Base-by-base conservation (phyloP, 1,140 invertebrate genomes). In the Drosophila hydei region DNA sequence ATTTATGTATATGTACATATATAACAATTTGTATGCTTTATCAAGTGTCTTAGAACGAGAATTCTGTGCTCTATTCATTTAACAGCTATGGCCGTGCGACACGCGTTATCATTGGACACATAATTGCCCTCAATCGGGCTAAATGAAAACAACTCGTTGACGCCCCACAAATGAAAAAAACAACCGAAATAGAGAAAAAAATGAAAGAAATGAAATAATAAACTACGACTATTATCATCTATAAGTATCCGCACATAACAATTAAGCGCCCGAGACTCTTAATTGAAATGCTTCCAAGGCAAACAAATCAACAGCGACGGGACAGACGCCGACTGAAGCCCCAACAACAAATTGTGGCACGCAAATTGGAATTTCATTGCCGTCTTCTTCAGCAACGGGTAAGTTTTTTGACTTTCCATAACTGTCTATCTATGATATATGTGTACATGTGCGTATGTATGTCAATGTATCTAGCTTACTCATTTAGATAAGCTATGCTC, bases 91-190 rank as follows among this genome's bases (percentile, higher is more conserved):
- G 5, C 19, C 36, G 33, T 54, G 23, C 54, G n/a, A 33, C 38
- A 42, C 52, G 69, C 69, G 67, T 79, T 85, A 77, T 80, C 77
- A 80, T 43, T 60, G 48, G 64, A 43, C 56, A 40, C 70, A 88
- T 88, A 87, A 87, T 83, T 87, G 80, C 64, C 72, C 63, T 72
- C 78, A 77, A 79, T 77, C 78, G 83, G 67, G 51, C 72, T 78
- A 77, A 79, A 72, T 79, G 70, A 77, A 70, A 64, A 70, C 72
- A 72, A 70, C 38, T 71, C 51, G 42, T 63, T 78, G 64, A 72
- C 68, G 76, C 68, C 79, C 75, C 72, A 62, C 60, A 60, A 54
- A 72, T n/a, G n/a, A 55, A 19, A 21, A 4, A 21, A 43, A 11
- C 12, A 36, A 27, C 27, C n/a, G 19, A 38, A 11, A 54, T n/a